phyloP scores from a whole-genome alignment of 2,113 vertebrate genomes.

The Colinus virginianus region DNA sequence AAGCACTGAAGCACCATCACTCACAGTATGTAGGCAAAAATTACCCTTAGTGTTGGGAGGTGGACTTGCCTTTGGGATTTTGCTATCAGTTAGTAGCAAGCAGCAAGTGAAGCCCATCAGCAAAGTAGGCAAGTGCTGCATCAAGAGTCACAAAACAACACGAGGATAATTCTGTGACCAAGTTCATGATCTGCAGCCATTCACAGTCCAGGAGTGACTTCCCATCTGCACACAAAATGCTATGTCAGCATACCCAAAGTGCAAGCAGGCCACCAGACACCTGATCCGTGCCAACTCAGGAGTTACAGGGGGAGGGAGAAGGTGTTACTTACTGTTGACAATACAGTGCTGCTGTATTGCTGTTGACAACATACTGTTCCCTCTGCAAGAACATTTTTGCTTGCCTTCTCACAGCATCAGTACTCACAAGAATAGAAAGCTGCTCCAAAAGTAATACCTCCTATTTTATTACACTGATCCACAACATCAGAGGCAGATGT shows the following conservation, averaged over 20 bases:
- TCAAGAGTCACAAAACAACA: neutral
- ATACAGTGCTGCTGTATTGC: neutral
- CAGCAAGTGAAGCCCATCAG: neutral
- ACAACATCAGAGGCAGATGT: too few relatives aligned
- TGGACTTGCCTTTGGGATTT: neutral
- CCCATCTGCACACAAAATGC: neutral
- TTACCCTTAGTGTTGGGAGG: neutral
- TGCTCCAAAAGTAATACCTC: too few relatives aligned
- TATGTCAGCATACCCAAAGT: neutral
- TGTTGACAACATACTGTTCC: neutral
- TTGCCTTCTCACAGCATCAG: neutral
- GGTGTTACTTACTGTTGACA: neutral
- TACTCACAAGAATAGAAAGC: neutral
- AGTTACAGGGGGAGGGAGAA: neutral
- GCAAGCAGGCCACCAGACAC: fast-evolving
- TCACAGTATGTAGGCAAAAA: neutral
- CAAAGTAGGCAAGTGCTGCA: neutral
- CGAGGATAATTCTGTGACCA: neutral
- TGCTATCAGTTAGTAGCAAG: neutral
- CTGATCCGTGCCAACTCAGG: neutral
- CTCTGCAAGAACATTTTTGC: neutral
- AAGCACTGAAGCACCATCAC: neutral
- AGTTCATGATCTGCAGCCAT: neutral
- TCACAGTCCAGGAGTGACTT: neutral
- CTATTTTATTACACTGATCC: neutral